Evolutionary conservation across 2,888 invertebrate genomes (phyloP).

Genomic region (Prenolepis imparis): DNA sequence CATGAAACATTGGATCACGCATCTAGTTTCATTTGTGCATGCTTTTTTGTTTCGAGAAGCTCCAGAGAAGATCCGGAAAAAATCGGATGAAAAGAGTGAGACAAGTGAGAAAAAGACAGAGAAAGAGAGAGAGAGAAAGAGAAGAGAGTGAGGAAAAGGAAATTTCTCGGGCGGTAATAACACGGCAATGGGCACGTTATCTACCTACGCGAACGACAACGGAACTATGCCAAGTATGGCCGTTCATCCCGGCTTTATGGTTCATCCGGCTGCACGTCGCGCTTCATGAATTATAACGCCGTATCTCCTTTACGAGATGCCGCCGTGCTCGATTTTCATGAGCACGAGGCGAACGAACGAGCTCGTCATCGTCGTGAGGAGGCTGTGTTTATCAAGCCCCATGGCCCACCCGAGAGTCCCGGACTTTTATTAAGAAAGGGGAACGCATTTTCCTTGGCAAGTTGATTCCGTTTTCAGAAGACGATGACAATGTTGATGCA

Average conservation of each 20-base stretch:
- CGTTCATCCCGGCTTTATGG: slow-evolving; percentile 71
- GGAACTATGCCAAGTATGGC: slow-evolving; percentile 72
- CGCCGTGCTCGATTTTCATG: slow-evolving; percentile 43
- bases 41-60: background rate
- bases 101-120: background rate
- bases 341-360: slow-evolving; percentile 25
- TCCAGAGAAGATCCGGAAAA: background rate
- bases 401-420: background rate
- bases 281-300: slow-evolving; percentile 63
- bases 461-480: background rate
- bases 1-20: background rate
- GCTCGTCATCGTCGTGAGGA: slow-evolving; percentile 35
- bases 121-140: background rate
- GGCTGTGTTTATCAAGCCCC: slow-evolving; percentile 15
- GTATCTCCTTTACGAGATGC: slow-evolving; percentile 29
- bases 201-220: slow-evolving; percentile 57
- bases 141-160: too few relatives aligned
- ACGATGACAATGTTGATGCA: background rate
- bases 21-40: slow-evolving; percentile 2
- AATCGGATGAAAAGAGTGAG: background rate
- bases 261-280: slow-evolving; percentile 55
- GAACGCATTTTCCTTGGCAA: background rate
- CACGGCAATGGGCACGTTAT: slow-evolving; percentile 64
- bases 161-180: slow-evolving; percentile 67
- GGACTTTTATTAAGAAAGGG: slow-evolving; percentile 22